Conservation (phyloP, 2,888 invertebrate species). For the Dimorphilus gyrociliatus region DNA sequence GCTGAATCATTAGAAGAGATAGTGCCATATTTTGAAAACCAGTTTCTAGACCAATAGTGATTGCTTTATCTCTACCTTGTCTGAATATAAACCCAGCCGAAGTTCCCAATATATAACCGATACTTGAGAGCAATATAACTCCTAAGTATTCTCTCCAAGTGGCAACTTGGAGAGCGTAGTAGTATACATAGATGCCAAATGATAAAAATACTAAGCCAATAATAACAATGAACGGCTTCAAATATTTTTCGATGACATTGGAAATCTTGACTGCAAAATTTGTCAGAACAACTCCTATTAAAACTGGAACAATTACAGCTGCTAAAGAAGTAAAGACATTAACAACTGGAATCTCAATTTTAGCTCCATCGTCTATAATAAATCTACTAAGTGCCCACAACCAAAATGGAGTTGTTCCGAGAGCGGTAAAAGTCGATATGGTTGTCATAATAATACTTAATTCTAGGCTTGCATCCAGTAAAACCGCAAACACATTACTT, state of each 20-base stretch:
- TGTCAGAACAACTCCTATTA: background rate
- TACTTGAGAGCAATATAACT: constrained; percentile 1
- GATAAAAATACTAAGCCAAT: constrained; percentile 1
- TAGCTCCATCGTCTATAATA: background rate
- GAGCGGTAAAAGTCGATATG: constrained; percentile 5
- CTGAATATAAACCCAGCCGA: constrained; percentile 2
- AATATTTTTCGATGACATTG: background rate
- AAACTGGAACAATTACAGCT: constrained; percentile 3
- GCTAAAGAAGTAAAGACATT: constrained; percentile 4
- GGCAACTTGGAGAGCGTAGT: background rate
- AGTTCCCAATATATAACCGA: constrained; percentile 1
- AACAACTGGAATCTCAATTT: constrained; percentile 2
- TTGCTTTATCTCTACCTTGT: background rate
- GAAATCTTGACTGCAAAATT: background rate
- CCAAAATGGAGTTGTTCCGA: constrained; percentile 6
- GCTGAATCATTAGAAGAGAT: constrained; percentile 1
- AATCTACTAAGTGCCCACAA: constrained; percentile 3
- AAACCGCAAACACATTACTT: constrained; percentile 5
- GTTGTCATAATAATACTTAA: constrained; percentile 7
- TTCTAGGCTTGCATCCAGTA: constrained; percentile 5
- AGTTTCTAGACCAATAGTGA: constrained; percentile 4
- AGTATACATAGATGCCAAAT: constrained; percentile 3
- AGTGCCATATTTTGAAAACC: constrained; percentile 5
- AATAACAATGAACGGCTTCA: constrained; percentile 1
- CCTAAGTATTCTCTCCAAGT: constrained; percentile 2